Evolutionary conservation across 2,888 invertebrate genomes (phyloP).

Genomic region (Spialia ferax): DNA sequence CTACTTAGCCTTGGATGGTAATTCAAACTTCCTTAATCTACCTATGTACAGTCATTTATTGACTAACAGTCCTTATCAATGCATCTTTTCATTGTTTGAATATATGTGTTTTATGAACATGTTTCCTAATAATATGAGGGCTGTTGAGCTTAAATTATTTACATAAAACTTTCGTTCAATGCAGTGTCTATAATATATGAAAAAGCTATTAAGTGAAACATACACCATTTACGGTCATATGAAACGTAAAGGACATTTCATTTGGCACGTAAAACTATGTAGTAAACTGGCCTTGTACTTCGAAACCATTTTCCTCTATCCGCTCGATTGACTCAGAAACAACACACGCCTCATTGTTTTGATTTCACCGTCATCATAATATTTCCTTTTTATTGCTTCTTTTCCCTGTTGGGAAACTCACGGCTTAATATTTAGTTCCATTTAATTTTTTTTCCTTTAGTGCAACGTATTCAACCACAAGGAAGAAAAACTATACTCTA

Average conservation of each 20-base stretch:
- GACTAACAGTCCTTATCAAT: no score
- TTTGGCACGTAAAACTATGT: conserved; percentile 28
- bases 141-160: no score
- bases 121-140: no score
- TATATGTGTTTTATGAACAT: no score
- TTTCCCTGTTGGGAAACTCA: conserved; percentile 40
- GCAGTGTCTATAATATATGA: no score
- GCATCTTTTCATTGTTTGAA: no score
- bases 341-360: conserved; percentile 38
- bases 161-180: no score
- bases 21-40: no score
- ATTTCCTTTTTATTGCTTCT: conserved; percentile 42
- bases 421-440: conserved; percentile 44
- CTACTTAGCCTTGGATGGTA: no score
- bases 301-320: conserved; percentile 20
- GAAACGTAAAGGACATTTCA: conserved; percentile 30
- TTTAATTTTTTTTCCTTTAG: conserved; percentile 42
- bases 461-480: neutral
- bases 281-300: conserved; percentile 17
- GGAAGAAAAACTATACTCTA: conserved; percentile 37
- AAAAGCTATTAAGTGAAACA: no score
- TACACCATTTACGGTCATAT: conserved; percentile 11
- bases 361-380: conserved; percentile 41
- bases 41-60: no score
- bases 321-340: conserved; percentile 30